phyloP scores from a whole-genome alignment of 2,888 invertebrate genomes.

The Monochamus alternatus region DNA sequence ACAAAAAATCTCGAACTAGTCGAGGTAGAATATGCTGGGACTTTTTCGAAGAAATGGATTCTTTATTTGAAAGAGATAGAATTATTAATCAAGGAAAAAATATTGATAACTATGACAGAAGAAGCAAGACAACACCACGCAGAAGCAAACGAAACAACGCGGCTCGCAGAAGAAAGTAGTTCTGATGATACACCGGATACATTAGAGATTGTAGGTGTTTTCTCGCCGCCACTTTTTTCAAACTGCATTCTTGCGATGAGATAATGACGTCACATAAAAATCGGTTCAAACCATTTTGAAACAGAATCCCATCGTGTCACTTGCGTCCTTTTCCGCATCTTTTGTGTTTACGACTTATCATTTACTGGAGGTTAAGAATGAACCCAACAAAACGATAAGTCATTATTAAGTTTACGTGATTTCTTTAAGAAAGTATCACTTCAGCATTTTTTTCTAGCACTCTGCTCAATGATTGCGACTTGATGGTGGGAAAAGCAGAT shows the following conservation, averaged over 20 bases:
- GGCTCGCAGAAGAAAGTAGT: too few species aligned
- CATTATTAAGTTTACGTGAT: too few species aligned
- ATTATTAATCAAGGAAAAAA: not conserved
- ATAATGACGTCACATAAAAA: not conserved
- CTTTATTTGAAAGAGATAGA: not conserved
- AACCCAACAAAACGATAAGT: not conserved
- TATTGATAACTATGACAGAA: not conserved
- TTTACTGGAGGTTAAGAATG: not conserved
- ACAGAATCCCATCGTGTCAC: not conserved
- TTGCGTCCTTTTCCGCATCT: not conserved
- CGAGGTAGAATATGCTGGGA: not conserved
- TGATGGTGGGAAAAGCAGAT: not conserved
- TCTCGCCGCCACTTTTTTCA: too few species aligned
- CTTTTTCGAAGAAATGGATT: not conserved
- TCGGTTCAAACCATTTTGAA: not conserved
- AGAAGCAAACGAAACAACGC: too few species aligned
- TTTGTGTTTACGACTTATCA: not conserved
- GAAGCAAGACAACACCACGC: too few species aligned
- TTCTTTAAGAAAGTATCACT: too few species aligned
- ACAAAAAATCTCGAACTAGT: not conserved
- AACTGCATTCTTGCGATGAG: not conserved
- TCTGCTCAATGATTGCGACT: not conserved
- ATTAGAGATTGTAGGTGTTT: too few species aligned
- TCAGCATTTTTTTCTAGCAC: too few species aligned
- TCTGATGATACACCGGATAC: too few species aligned